A percentile compares a stretch with the other conserved stretches of the same genome.
These are phyloP conservation scores for Calameuta filiformis DNA, from an alignment of 2,888 invertebrate genomes.

Conservation along the genomic window DNA sequence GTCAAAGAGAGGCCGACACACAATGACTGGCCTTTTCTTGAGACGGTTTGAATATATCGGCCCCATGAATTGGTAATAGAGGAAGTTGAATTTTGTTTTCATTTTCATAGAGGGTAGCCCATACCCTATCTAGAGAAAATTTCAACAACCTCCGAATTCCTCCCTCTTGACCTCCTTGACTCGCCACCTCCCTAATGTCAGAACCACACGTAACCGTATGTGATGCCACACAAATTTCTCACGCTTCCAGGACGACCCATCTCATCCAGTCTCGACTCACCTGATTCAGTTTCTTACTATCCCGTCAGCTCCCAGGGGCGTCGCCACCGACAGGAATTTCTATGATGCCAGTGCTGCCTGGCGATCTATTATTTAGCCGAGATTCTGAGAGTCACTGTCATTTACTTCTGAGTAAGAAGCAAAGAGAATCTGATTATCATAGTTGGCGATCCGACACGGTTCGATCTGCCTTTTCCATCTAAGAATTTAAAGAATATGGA, in stretches of 20 bases:
- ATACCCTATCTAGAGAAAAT: constrained; percentile 44
- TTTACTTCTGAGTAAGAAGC: neutral
- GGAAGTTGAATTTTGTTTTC: constrained; percentile 40
- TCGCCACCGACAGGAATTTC: neutral
- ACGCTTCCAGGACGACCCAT: neutral
- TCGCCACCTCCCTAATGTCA: neutral
- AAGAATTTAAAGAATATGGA: constrained; percentile 47
- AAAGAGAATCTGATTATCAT: constrained; percentile 46
- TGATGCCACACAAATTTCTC: neutral
- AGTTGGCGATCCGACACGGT: constrained; percentile 47
- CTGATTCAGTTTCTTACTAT: neutral
- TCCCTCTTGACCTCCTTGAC: neutral
- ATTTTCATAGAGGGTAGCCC: constrained; percentile 41
- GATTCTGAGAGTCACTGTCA: neutral
- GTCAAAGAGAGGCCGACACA: neutral
- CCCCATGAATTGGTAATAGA: constrained; percentile 53
- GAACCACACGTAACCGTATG: neutral
- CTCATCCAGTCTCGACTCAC: neutral
- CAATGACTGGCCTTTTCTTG: constrained; percentile 42
- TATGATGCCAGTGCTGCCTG: neutral
- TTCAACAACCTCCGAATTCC: constrained; percentile 14
- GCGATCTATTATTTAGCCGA: neutral
- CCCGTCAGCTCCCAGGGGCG: neutral
- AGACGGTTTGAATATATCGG: constrained; percentile 39
- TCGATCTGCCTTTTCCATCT: constrained; percentile 44